Base-by-base conservation (phyloP, 2,888 invertebrate genomes). In the Pristionchus exspectatus region DNA sequence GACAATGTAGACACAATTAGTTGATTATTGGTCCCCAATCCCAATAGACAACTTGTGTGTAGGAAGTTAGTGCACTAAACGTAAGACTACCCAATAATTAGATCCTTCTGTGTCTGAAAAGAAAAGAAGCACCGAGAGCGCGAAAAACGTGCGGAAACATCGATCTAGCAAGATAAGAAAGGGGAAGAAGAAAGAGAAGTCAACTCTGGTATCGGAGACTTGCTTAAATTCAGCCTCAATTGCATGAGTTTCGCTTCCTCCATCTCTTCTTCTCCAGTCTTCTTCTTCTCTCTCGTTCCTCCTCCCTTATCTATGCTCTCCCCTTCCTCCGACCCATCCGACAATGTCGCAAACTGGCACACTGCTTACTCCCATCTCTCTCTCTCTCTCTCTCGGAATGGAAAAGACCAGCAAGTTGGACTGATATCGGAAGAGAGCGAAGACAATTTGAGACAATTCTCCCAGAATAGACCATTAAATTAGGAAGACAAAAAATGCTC, bases 191-290 rank as follows among this genome's bases (percentile, higher is more conserved):
- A 30, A 38, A 38, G 38, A 77, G 77, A 77, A 24, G 38, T 44
- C 38, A 21, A 24, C 44, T 77, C 38, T 44, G 21, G 38, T 44
- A 77, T 72, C 69, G 30, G 16, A 30, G 16, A 72, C 69, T 72
- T 27, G 30, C 30, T 72, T 33, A 44, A 77, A 77, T 77, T 24
- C 18, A 44, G 77, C 12, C 77, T 77, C 77, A 77, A 77, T 77
- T 77, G 77, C 77, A 77, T 77, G 77, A 77, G 77, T 77, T 77
- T 77, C 77, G 44, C 77, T 77, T 77, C 77, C 77, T 77, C 77
- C 44, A 1, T 44, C 30, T 21, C 33, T 33, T 77, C 77, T 38
- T 38, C 30, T 5, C 33, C 38, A 74, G 72, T 38, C 72, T 38
- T 69, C 69, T 69, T 74, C 72, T 33, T 21, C 44, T 24, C 77